Conservation (phyloP, 2,888 invertebrate species). For the Maniola hyperantus region DNA sequence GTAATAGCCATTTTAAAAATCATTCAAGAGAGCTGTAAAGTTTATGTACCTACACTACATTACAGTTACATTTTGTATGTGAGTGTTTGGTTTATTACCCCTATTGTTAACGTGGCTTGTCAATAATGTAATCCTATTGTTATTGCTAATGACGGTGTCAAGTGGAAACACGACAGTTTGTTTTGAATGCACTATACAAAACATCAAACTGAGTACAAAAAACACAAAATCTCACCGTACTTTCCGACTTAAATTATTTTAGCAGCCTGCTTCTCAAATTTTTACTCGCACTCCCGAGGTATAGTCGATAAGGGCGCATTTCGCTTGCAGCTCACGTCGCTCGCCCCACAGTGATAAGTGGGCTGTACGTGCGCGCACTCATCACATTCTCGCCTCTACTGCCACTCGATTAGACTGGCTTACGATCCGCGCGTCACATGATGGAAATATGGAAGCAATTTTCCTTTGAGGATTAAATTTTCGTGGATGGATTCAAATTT, state of each 20-base stretch:
- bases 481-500: constrained; percentile 23
- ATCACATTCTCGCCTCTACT: constrained; percentile 59
- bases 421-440: constrained; percentile 35
- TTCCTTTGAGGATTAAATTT: constrained; percentile 29
- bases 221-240: neutral
- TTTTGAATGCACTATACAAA: too few relatives aligned
- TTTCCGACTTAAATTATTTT: constrained; percentile 23
- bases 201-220: neutral
- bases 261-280: constrained; percentile 23
- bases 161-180: too few relatives aligned
- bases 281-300: constrained; percentile 18
- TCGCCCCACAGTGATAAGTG: constrained; percentile 70
- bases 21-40: too few relatives aligned
- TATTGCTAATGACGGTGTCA: too few relatives aligned
- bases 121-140: too few relatives aligned
- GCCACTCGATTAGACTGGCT: constrained; percentile 42
- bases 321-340: constrained; percentile 52
- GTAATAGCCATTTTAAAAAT: too few relatives aligned
- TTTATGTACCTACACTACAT: too few relatives aligned
- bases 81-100: too few relatives aligned
- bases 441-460: constrained; percentile 37
- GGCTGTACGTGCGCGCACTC: constrained; percentile 59
- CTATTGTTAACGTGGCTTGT: too few relatives aligned
- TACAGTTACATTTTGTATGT: too few relatives aligned
- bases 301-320: constrained; percentile 35